Evolutionary conservation across 1,140 invertebrate species (phyloP).

Genomic region (Meloidogyne chitwoodi): DNA sequence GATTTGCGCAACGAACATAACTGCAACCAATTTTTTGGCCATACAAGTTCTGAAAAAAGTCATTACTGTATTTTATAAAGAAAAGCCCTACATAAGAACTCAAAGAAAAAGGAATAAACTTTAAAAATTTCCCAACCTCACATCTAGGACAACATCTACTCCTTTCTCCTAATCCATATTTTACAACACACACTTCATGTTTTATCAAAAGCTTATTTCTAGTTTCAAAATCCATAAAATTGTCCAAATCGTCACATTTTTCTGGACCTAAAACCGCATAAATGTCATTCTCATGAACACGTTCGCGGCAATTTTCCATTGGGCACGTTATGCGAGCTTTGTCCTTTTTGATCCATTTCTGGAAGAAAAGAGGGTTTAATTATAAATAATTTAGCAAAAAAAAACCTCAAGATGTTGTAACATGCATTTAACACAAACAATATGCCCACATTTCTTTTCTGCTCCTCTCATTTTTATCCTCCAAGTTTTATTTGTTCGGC

Average conservation of each 20-base stretch:
- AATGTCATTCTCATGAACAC: neutral
- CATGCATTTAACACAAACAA: neutral
- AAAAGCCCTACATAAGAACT: neutral
- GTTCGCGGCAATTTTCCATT: neutral
- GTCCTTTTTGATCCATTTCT: neutral
- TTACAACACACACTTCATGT: neutral
- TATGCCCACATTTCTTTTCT: neutral
- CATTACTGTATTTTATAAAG: neutral
- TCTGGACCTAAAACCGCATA: neutral
- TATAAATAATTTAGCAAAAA: neutral
- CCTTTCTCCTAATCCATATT: neutral
- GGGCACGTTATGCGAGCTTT: neutral
- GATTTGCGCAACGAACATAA: conserved; percentile 31
- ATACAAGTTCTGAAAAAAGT: conserved; percentile 23
- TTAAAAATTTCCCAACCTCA: neutral
- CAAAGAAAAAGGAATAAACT: too few relatives aligned
- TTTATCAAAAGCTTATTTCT: neutral
- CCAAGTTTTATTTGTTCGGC: neutral
- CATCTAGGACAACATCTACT: neutral
- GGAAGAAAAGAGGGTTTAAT: neutral
- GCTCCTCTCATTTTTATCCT: neutral
- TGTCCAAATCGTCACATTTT: neutral
- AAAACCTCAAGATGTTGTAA: neutral
- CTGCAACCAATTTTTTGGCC: conserved; percentile 26
- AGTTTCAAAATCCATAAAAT: neutral